phyloP scores from a whole-genome alignment of 2,113 vertebrate genomes.

The Delphinus delphis region DNA sequence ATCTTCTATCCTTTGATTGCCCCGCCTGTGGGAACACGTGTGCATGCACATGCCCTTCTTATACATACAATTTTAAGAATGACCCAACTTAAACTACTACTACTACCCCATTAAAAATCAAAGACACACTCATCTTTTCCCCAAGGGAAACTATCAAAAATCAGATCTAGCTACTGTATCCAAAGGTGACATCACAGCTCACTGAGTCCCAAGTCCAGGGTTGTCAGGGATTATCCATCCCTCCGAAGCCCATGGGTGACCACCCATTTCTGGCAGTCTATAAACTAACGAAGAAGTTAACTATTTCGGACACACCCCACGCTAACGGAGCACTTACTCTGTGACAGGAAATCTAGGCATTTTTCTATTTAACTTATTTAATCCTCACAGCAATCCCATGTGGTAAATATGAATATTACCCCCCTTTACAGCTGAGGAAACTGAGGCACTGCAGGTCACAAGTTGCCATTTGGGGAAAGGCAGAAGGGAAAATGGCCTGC shows the following conservation, averaged over 20 bases:
- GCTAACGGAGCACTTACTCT: background rate
- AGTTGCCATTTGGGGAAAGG: background rate
- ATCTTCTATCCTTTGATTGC: background rate
- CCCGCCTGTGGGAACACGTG: background rate
- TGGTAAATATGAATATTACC: background rate
- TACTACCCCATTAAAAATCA: background rate
- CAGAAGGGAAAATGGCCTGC: background rate
- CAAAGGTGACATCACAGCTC: background rate
- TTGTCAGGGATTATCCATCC: background rate
- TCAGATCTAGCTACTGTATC: background rate
- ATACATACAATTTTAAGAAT: background rate
- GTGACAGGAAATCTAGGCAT: background rate
- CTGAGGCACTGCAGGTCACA: background rate
- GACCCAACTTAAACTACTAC: background rate
- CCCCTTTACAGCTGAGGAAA: background rate
- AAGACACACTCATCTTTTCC: background rate
- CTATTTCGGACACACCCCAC: background rate
- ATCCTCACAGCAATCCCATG: background rate
- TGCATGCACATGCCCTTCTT: background rate
- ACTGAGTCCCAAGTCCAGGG: background rate
- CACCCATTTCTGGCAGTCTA: background rate
- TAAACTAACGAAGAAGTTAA: background rate
- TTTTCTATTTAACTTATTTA: background rate
- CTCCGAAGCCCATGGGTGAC: background rate
- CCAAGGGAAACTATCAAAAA: background rate